Evolutionary conservation across 2,888 invertebrate genomes (phyloP).

Genomic region (Pammene fasciana): DNA sequence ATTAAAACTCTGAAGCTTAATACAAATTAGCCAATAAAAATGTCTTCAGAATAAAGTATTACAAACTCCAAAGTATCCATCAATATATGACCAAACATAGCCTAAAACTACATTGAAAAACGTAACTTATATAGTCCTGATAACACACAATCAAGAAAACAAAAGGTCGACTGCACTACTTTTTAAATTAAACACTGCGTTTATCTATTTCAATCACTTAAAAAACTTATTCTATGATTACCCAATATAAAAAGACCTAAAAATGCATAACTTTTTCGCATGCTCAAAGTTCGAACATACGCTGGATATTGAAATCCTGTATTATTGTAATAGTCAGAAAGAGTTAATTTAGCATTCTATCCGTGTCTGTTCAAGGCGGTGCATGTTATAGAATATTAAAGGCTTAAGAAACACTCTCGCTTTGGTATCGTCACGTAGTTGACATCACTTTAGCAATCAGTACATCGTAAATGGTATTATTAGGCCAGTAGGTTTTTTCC

Average conservation of each 20-base stretch:
- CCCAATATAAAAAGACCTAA: neutral
- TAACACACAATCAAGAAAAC: too few relatives aligned
- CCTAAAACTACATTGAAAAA: too few relatives aligned
- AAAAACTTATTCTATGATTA: neutral
- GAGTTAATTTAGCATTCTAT: constrained; percentile 13
- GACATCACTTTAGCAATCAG: constrained; percentile 19
- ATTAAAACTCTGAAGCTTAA: neutral
- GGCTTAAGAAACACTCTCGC: constrained; percentile 25
- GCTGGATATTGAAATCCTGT: too few relatives aligned
- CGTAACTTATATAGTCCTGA: too few relatives aligned
- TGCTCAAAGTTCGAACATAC: neutral
- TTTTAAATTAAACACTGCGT: neutral
- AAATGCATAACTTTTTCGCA: too few relatives aligned
- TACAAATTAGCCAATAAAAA: neutral
- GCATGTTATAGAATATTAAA: constrained; percentile 20
- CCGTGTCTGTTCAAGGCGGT: constrained; percentile 15
- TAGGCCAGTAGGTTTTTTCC: constrained; percentile 2
- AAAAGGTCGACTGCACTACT: too few relatives aligned
- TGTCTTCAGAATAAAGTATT: neutral
- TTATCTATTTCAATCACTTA: neutral
- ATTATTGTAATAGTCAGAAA: neutral
- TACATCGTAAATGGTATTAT: constrained; percentile 1
- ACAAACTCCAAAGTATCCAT: neutral
- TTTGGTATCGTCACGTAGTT: constrained; percentile 18
- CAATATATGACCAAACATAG: too few relatives aligned